Base-by-base conservation (phyloP, 2,797 vertebrate species). In the Macroramphosus scolopax region DNA sequence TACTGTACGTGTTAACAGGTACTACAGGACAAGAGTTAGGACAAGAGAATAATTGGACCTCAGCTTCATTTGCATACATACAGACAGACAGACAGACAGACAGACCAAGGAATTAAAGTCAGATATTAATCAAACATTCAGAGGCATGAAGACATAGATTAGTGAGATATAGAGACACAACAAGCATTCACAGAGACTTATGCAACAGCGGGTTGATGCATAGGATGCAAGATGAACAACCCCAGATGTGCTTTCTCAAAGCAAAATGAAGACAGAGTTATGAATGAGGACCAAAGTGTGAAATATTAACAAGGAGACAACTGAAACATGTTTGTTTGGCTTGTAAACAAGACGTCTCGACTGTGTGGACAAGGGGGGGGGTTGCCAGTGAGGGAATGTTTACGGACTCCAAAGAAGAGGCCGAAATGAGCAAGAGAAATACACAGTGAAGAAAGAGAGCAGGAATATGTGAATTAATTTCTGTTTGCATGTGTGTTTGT, bases 21-120 rank as follows among this genome's bases (percentile, higher is more conserved):
- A 42, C 40, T 13, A 43, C 38, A 55, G 51, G 62, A 53, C 54
- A 36, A 72, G 72, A 54, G 73, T 75, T 76, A 77, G 14, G 8
- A 49, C 8, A 48, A 9, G 31, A 46, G 5, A 22, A 34, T n/a
- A n/a, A n/a, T n/a, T n/a, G n/a, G n/a, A n/a, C n/a, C n/a, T n/a
- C n/a, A n/a, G n/a, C n/a, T n/a, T n/a, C n/a, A n/a, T n/a, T n/a
- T 6, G 29, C 18, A 65, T 77, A 62, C 46, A 6, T 11, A 55
- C 18, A 41, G 5, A 32, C 17, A 50, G 8, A 61, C 11, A 38
- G 6, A 59, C 26, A 44, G 2, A 45, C 6, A 48, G 7, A 10
- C 16, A 25, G 3, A 34, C 25, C 10, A 30, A 18, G 8, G 0
- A 38, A 12, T 32, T 26, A 36, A 29, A 54, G 20, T 33, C 17